phyloP scores from a whole-genome alignment of 2,888 invertebrate genomes.

The Deroplatys truncata region DNA sequence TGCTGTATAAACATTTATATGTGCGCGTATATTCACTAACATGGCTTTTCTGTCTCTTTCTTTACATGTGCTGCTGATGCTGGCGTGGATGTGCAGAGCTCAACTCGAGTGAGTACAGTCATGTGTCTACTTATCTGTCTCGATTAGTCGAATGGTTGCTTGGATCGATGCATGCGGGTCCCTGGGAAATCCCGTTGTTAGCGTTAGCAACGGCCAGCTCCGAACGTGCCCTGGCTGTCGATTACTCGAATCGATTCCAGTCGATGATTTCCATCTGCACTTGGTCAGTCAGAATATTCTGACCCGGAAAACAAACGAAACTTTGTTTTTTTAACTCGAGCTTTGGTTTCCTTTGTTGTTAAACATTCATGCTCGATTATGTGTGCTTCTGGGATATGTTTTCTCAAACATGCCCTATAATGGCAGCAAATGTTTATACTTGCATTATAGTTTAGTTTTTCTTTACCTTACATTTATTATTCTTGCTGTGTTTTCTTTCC shows the following conservation, averaged over 20 bases:
- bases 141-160: neutral
- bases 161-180: neutral
- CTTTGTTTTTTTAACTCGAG: neutral
- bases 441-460: neutral
- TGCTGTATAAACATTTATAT: neutral
- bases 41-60: neutral
- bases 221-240: neutral
- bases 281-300: neutral
- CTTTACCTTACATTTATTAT: neutral
- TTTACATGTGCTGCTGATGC: constrained; percentile 13
- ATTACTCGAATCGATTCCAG: neutral
- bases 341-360: neutral
- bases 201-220: neutral
- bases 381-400: neutral
- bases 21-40: neutral
- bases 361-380: neutral
- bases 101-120: constrained; percentile 58
- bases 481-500: neutral
- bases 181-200: neutral
- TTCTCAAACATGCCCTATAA: neutral
- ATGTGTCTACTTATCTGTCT: neutral
- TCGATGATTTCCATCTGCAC: neutral
- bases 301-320: neutral
- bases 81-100: constrained; percentile 47
- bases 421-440: neutral